phyloP scores from a whole-genome alignment of 1,140 invertebrate species.

The Solenopsis invicta region DNA sequence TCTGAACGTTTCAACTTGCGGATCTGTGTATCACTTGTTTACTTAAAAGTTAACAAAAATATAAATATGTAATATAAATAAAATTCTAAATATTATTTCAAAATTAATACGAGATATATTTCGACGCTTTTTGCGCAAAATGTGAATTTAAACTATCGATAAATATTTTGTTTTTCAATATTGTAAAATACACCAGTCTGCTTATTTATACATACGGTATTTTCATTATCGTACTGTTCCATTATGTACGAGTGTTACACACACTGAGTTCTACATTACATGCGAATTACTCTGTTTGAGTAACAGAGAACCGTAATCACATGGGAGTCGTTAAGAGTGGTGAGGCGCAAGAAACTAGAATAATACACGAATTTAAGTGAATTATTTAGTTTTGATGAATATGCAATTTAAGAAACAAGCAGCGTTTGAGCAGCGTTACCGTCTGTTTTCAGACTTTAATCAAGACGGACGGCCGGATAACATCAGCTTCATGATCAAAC shows the following conservation, averaged over 20 bases:
- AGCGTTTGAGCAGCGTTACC: background rate
- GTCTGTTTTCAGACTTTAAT: constrained; percentile 94
- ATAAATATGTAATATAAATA: no score
- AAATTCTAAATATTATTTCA: background rate
- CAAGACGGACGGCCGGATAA: constrained; percentile 96
- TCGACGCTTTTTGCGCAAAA: background rate
- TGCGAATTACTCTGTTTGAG: constrained; percentile 22
- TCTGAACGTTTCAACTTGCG: no score
- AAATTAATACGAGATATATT: background rate
- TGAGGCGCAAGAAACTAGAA: constrained; percentile 23
- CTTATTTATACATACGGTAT: constrained; percentile 10
- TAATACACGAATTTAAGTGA: constrained; percentile 27
- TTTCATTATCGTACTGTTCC: constrained; percentile 34
- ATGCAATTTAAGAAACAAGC: constrained; percentile 9
- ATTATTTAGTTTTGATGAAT: constrained; percentile 7
- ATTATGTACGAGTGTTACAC: constrained; percentile 47
- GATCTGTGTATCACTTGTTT: no score
- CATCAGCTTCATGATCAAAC: constrained; percentile 98
- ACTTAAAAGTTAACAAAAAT: no score
- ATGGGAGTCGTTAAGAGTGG: constrained; percentile 19
- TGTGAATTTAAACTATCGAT: background rate
- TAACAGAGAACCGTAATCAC: constrained; percentile 33
- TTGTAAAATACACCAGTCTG: background rate
- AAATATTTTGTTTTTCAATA: background rate
- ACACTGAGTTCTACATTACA: constrained; percentile 36